A percentile compares a stretch with the other conserved stretches of the same genome.
Evolutionary conservation across 2,797 vertebrate genomes (phyloP).

Genomic region (Ptychadena robeensis): DNA sequence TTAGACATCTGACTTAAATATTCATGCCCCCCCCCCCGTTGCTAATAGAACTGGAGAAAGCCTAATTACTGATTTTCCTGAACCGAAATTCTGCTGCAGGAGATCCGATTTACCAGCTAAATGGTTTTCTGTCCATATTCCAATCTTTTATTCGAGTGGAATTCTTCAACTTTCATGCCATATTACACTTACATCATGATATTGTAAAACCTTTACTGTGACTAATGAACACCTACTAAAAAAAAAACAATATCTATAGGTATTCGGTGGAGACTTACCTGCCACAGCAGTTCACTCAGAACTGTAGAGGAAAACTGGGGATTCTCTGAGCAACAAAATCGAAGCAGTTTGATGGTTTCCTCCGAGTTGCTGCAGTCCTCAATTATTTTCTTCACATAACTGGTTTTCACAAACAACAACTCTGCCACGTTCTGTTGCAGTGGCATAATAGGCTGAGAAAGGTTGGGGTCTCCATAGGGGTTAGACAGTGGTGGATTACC

Average conservation of each 20-base stretch:
- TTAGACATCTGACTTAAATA: too few species aligned
- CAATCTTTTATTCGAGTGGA: too few species aligned
- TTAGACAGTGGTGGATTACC: constrained; percentile 96
- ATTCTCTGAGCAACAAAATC: constrained; percentile 99
- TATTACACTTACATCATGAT: too few species aligned
- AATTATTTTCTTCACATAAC: constrained; percentile 99
- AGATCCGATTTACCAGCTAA: too few species aligned
- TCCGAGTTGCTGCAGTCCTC: constrained; percentile 99
- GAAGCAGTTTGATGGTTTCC: constrained; percentile 96
- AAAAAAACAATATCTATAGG: not conserved
- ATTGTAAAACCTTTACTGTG: too few species aligned
- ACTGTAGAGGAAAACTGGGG: constrained; percentile 99
- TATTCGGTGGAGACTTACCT: constrained; percentile 76
- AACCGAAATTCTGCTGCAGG: too few species aligned
- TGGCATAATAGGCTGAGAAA: constrained; percentile 95
- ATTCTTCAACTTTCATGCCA: too few species aligned
- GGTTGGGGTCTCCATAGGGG: constrained; percentile 94
- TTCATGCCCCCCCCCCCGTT: too few species aligned
- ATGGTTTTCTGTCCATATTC: too few species aligned
- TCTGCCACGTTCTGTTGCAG: constrained; percentile 97
- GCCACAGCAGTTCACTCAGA: constrained; percentile 98
- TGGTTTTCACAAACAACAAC: constrained; percentile 97
- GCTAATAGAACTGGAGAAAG: too few species aligned
- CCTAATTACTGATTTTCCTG: too few species aligned
- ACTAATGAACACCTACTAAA: too few species aligned